phyloP scores from a whole-genome alignment of 2,113 vertebrate species.

The Lonchura striata region DNA sequence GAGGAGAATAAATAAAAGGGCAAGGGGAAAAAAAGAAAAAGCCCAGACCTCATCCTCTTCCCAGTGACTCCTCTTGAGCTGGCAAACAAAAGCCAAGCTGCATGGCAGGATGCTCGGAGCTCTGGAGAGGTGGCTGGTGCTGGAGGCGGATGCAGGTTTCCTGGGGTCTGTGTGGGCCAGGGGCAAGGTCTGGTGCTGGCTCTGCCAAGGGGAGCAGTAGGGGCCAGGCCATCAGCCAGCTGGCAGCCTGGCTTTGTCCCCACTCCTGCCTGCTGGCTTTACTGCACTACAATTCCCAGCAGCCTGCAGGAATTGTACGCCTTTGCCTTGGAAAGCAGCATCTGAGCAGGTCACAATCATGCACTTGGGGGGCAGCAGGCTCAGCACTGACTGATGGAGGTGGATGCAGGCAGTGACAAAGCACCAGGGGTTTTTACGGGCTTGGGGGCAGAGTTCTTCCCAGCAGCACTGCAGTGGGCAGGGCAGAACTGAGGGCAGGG shows the following conservation, averaged over 20 bases:
- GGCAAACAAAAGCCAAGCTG: not conserved
- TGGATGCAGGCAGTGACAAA: not conserved
- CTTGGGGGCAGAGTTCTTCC: accelerated
- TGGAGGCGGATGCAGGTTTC: not conserved
- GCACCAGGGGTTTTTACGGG: not conserved
- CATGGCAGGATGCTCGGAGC: not conserved
- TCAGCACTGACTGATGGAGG: accelerated
- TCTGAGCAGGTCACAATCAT: accelerated
- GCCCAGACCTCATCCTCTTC: not conserved
- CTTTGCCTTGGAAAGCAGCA: not conserved
- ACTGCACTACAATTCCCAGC: constrained; percentile 19
- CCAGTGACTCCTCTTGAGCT: not conserved
- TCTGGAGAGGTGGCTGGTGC: not conserved
- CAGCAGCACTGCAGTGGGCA: not conserved
- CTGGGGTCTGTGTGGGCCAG: accelerated
- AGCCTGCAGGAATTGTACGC: not conserved
- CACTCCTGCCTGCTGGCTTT: not conserved
- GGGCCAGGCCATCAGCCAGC: not conserved
- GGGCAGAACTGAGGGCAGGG: not conserved
- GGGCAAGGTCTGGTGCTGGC: too few species aligned
- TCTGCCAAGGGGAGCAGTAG: not conserved
- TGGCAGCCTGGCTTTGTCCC: not conserved
- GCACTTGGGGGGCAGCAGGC: not conserved
- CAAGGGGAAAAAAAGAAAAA: not conserved
- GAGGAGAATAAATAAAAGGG: not conserved